Conservation (phyloP, 2,888 invertebrate species). For the Clitarchus hookeri region DNA sequence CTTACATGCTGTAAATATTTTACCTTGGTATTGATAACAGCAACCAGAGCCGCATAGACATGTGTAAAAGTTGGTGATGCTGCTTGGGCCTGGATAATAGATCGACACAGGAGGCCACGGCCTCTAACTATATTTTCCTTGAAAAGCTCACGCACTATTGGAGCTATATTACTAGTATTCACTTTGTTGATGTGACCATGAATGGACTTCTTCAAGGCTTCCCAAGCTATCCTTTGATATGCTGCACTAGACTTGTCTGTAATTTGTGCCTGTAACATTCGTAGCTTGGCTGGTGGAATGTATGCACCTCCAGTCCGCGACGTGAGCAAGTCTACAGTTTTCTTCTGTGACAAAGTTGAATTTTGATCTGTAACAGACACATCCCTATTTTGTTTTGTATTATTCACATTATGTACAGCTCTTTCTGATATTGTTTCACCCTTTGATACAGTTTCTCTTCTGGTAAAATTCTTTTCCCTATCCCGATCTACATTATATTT, state of each 20-base stretch:
- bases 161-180: conserved; percentile 90
- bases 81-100: conserved; percentile 95
- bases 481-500: conserved; percentile 34
- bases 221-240: conserved; percentile 97
- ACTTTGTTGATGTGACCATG: conserved; percentile 98
- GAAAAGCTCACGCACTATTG: conserved; percentile 88
- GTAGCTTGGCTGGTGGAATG: conserved; percentile 95
- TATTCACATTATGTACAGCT: conserved; percentile 44
- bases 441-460: conserved; percentile 41
- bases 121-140: conserved; percentile 96
- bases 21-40: conserved; percentile 92
- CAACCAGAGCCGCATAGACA: conserved; percentile 94
- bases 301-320: conserved; percentile 93
- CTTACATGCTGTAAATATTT: too few species aligned
- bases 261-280: conserved; percentile 94
- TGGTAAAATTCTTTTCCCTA: conserved; percentile 41
- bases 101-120: conserved; percentile 87
- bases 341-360: conserved; percentile 41
- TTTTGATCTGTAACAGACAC: conserved; percentile 37
- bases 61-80: conserved; percentile 97
- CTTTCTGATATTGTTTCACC: conserved; percentile 40
- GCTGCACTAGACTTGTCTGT: conserved; percentile 94
- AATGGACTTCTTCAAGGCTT: conserved; percentile 96
- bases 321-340: conserved; percentile 70
- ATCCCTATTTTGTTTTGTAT: conserved; percentile 32